Evolutionary conservation across 2,888 invertebrate genomes (phyloP), one percentile per base, ranked within the genome.

Genomic region (Leucophenga montana): DNA sequence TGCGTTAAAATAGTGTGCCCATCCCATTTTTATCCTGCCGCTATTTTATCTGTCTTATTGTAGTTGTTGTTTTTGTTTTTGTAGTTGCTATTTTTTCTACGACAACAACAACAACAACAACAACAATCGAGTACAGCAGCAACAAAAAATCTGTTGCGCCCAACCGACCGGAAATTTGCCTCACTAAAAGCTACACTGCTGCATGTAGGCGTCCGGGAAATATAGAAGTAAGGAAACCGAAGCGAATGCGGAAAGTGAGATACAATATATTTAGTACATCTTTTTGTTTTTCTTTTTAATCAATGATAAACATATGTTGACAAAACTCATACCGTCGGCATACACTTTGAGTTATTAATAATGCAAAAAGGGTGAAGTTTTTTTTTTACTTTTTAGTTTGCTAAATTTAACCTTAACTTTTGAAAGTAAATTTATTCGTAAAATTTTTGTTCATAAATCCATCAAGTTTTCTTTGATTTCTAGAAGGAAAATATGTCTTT

Each of bases 111-210:
- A 39, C n/a, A n/a, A n/a, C n/a, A n/a, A 48, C 50, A n/a, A 39
- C 39, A 39, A 39, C 3, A 11, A 39, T 3, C 8, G 9, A 11
- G 9, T 3, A 14, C 1, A 13, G 13, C 11, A 13, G 5, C 61
- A 61, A 61, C n/a, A 61, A 13, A n/a, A 61, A 44, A 39, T 61
- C 31, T 39, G 44, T 61, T 9, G 8, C n/a, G 61, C 18, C n/a
- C n/a, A n/a, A n/a, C n/a, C 44, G 18, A 61, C 61, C 61, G 61
- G 61, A 61, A 61, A 61, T 61, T 61, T 61, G 44, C 18, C 20
- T 44, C 61, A 39, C 39, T 61, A 8, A 61, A 0, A n/a, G 16
- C 13, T 6, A 31, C 39, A n/a, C 16, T 16, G 11, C 8, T 16
- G 11, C 8, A 39, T 39, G 39, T 8, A 8, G 39, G 39, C 39